phyloP scores from a whole-genome alignment of 1,140 invertebrate genomes.

The Papilio glaucus region DNA sequence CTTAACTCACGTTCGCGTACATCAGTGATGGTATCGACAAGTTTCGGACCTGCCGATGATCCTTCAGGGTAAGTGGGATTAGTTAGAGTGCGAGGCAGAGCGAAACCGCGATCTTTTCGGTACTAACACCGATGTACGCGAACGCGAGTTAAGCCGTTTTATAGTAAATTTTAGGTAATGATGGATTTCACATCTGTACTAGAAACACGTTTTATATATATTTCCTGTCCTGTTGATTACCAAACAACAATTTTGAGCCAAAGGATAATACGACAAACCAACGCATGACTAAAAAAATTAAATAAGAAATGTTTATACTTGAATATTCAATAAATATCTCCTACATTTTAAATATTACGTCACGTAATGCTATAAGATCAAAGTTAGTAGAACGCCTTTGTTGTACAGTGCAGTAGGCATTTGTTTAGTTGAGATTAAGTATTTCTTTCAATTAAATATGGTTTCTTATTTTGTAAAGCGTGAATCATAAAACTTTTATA shows the following conservation, averaged over 20 bases:
- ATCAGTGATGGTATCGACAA: no score
- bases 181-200: not conserved
- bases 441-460: slow-evolving; percentile 19
- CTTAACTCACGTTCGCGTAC: no score
- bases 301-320: not conserved
- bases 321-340: not conserved
- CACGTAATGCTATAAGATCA: not conserved
- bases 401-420: not conserved
- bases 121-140: no score
- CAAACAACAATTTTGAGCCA: not conserved
- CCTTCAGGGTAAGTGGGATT: no score
- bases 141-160: no score
- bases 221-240: not conserved
- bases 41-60: no score
- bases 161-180: not conserved
- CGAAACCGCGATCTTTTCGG: no score
- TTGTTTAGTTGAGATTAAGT: not conserved
- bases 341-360: not conserved
- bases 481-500: slow-evolving; percentile 22
- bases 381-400: slow-evolving; percentile 1
- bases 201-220: not conserved
- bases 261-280: not conserved
- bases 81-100: no score
- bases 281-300: not conserved
- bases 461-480: not conserved